Conservation (phyloP, 2,113 vertebrate genomes). For the Vombatus ursinus region DNA sequence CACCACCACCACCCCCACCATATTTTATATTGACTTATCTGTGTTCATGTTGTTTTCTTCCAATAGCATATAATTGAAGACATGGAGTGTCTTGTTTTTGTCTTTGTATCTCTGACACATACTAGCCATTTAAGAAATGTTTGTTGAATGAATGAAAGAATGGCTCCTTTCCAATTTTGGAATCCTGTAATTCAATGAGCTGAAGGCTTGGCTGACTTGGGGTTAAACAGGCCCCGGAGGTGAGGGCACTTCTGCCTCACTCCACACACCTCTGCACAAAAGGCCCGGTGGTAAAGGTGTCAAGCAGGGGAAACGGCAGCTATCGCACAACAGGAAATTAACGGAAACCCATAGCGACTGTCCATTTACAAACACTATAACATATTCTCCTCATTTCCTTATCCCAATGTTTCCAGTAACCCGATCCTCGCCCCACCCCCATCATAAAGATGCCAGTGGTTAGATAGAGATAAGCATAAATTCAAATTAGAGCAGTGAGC, state of each 20-base stretch:
- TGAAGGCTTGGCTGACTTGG: not conserved
- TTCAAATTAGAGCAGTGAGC: not conserved
- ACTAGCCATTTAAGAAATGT: not conserved
- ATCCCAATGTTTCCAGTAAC: not conserved
- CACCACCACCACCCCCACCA: too few species aligned
- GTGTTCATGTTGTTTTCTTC: not conserved
- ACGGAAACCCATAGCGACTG: not conserved
- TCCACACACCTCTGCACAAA: accelerated
- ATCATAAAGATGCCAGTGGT: not conserved
- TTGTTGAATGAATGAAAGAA: not conserved
- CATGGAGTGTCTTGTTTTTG: not conserved
- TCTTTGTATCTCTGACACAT: not conserved
- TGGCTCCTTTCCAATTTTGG: not conserved
- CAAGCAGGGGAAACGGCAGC: not conserved
- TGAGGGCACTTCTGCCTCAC: not conserved
- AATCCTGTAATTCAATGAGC: not conserved
- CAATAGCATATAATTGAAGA: not conserved
- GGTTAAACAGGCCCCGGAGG: not conserved
- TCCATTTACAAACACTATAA: not conserved
- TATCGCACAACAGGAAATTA: not conserved
- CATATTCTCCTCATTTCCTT: not conserved
- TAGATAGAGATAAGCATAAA: not conserved
- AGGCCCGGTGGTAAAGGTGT: not conserved
- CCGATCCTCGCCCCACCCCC: not conserved
- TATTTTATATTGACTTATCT: not conserved